Evolutionary conservation across 2,888 invertebrate genomes (phyloP).

Genomic region (Drosophila atroscutellata): DNA sequence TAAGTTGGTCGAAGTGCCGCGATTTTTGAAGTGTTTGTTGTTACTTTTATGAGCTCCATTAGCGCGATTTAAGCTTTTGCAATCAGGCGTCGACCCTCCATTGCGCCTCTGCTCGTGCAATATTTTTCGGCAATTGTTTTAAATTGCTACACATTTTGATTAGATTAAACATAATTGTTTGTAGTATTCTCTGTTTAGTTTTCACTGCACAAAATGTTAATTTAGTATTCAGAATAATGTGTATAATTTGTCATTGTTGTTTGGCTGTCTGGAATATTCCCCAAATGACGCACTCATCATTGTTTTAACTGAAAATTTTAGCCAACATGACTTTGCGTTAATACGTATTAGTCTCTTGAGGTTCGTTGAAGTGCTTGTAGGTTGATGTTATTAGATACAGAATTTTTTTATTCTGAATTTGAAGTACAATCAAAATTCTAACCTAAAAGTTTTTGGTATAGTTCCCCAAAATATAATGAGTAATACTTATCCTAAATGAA

Average conservation of each 20-base stretch:
- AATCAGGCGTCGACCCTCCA: background rate
- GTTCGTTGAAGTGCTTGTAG: background rate
- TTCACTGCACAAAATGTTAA: background rate
- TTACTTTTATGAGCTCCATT: conserved; percentile 13
- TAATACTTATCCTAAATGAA: no score
- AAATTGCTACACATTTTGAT: conserved; percentile 35
- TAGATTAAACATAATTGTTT: conserved; percentile 32
- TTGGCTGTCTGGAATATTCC: conserved; percentile 11
- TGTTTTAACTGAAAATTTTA: background rate
- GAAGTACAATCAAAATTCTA: background rate
- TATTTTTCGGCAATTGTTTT: conserved; percentile 11
- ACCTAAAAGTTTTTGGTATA: background rate
- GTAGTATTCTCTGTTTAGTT: background rate
- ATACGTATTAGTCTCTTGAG: background rate
- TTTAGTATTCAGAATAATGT: background rate
- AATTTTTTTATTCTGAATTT: background rate
- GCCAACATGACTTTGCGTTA: background rate
- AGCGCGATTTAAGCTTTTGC: conserved; percentile 16
- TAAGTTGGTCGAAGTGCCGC: conserved; percentile 18
- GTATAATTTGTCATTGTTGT: background rate
- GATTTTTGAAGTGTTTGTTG: conserved; percentile 2
- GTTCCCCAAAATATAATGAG: background rate
- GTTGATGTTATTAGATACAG: background rate
- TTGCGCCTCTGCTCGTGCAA: background rate
- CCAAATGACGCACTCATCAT: conserved; percentile 26